Base-by-base conservation (phyloP, 2,888 invertebrate genomes). In the Cabera pusaria region DNA sequence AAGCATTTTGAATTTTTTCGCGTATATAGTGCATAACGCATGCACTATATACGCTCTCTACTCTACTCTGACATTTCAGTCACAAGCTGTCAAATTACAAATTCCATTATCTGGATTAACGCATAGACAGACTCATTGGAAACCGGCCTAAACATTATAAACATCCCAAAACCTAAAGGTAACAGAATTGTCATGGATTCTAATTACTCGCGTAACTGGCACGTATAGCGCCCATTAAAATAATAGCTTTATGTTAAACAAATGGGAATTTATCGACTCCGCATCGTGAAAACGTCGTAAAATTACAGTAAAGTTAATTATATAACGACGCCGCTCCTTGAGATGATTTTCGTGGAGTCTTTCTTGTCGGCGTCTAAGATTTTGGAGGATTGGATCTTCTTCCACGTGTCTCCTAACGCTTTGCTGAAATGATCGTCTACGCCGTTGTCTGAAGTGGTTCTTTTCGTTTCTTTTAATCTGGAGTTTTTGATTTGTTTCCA, bases 381-480 rank as follows among this genome's bases (percentile, higher is more conserved):
- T 61, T 90, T 92, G 27, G 91, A 90, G 40, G 92, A 90, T 56
- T 93, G 93, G 49, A 94, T 85, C 71, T 93, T 93, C 58, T 91
- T 91, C 97, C 96, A 97, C 5, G 96, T 96, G 53, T 95, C 95
- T 7, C 94, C 94, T 26, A 97, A 84, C 0, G 97, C 96, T 90
- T 96, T 97, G 57, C 96, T 96, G 86, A 97, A 97, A 73, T 97
- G 97, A 71, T 97, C 97, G 79, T 97, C 97, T 32, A 96, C 96
- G 16, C 73, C 75, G 48, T 72, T 80, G 22, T 61, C 69, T 1
- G 71, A 59, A 40, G 76, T 72, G 20, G 63, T 50, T 51, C 78
- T 81, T 20, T 90, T 79, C 18, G 51, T 75, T 42, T 83, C 85
- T 70, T 91, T 90, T 67, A 84, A 64, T 25, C 91, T 90, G 12